Evolutionary conservation across 2,113 vertebrate genomes (phyloP).

Genomic region (Ptyas mucosa): DNA sequence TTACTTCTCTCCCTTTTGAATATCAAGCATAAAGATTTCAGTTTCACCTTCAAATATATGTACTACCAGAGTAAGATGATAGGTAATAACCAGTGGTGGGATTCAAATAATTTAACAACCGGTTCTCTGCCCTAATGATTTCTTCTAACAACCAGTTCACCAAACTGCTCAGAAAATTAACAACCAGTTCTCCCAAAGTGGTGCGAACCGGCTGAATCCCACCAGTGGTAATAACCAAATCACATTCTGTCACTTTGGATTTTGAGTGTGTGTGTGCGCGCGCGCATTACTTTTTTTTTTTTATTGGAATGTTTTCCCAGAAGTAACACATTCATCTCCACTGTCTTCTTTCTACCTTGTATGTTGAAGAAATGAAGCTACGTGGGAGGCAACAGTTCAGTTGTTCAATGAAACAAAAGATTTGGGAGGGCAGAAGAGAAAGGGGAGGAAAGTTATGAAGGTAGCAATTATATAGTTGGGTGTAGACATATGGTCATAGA

Average conservation of each 20-base stretch:
- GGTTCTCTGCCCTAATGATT: too few species aligned
- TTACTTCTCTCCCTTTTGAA: background rate
- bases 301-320: background rate
- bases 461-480: background rate
- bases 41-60: slow-evolving; percentile 3
- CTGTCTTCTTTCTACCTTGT: background rate
- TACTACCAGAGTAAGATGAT: background rate
- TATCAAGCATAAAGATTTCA: background rate
- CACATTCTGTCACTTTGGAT: background rate
- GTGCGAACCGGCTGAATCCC: too few species aligned
- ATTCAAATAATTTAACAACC: too few species aligned
- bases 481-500: background rate
- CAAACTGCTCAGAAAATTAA: too few species aligned
- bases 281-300: too few species aligned
- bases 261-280: background rate
- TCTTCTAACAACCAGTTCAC: too few species aligned
- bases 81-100: background rate
- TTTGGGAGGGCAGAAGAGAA: background rate
- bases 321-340: background rate
- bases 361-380: background rate
- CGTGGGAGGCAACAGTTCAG: background rate
- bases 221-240: background rate
- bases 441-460: background rate
- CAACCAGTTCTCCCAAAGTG: too few species aligned
- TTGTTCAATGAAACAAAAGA: background rate